phyloP scores from a whole-genome alignment of 1,140 invertebrate species.

The Drosophila pruinosa region DNA sequence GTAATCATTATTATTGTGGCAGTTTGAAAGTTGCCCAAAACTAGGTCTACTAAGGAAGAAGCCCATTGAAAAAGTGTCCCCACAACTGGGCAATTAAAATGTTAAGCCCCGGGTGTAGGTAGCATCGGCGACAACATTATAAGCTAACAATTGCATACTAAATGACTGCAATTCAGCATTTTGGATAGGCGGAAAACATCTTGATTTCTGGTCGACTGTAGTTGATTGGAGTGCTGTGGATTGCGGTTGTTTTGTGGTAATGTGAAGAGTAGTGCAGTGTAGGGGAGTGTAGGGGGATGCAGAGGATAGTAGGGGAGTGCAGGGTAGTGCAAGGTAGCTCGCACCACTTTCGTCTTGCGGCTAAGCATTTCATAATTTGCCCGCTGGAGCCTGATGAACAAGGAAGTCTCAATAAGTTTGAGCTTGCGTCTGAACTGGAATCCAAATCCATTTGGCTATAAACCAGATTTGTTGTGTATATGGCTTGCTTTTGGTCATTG shows the following conservation, averaged over 20 bases:
- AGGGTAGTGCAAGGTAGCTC: conserved; percentile 23
- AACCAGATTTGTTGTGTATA: conserved; percentile 47
- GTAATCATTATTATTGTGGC: no score
- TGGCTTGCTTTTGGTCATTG: conserved; percentile 59
- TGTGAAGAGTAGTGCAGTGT: background rate
- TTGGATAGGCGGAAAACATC: conserved; percentile 63
- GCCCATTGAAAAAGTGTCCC: conserved; percentile 24
- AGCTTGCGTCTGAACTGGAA: conserved; percentile 28
- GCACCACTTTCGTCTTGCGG: conserved; percentile 34
- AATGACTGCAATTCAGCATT: conserved; percentile 67
- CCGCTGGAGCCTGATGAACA: conserved; percentile 39
- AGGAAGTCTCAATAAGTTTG: conserved; percentile 48
- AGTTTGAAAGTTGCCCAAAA: conserved; percentile 41
- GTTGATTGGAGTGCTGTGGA: background rate
- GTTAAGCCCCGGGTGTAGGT: conserved; percentile 26
- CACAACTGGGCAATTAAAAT: conserved; percentile 55
- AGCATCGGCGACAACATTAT: background rate
- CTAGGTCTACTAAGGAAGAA: conserved; percentile 40
- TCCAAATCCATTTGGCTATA: conserved; percentile 44
- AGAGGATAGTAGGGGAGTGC: background rate
- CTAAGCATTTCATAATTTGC: conserved; percentile 63
- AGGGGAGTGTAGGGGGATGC: background rate
- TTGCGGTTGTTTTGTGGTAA: background rate
- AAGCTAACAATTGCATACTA: conserved; percentile 27
- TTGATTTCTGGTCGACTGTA: conserved; percentile 42